Evolutionary conservation across 2,113 vertebrate species (phyloP).

Genomic region (Struthio camelus): DNA sequence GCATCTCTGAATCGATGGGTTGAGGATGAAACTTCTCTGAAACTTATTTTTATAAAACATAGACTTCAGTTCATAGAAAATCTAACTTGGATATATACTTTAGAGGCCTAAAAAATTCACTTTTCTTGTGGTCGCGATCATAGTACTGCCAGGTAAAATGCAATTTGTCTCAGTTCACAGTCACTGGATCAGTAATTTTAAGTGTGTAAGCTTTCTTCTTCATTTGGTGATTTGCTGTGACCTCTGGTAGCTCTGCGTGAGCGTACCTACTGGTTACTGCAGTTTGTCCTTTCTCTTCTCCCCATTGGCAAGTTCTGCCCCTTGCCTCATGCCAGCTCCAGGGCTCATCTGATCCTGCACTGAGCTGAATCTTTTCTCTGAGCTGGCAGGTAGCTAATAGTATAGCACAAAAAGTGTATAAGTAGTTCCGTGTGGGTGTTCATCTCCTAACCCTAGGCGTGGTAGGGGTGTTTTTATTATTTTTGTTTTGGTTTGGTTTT

Average conservation of each 20-base stretch:
- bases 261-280: background rate
- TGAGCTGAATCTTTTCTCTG: background rate
- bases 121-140: background rate
- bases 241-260: constrained; percentile 5
- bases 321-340: background rate
- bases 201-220: background rate
- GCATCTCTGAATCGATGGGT: no score
- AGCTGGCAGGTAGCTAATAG: background rate
- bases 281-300: background rate
- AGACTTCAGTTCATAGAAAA: background rate
- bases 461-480: background rate
- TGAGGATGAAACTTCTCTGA: background rate
- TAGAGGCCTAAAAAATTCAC: background rate
- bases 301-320: background rate
- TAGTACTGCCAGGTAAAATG: background rate
- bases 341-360: background rate
- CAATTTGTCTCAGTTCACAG: background rate
- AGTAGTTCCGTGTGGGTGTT: background rate
- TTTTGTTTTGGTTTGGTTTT: no score
- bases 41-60: background rate
- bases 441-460: accelerated
- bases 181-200: background rate
- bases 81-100: background rate
- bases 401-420: background rate
- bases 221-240: background rate